A percentile compares a stretch with the other conserved stretches of the same genome.
Conservation (phyloP, 2,888 invertebrate genomes). For the Hyalella azteca region DNA sequence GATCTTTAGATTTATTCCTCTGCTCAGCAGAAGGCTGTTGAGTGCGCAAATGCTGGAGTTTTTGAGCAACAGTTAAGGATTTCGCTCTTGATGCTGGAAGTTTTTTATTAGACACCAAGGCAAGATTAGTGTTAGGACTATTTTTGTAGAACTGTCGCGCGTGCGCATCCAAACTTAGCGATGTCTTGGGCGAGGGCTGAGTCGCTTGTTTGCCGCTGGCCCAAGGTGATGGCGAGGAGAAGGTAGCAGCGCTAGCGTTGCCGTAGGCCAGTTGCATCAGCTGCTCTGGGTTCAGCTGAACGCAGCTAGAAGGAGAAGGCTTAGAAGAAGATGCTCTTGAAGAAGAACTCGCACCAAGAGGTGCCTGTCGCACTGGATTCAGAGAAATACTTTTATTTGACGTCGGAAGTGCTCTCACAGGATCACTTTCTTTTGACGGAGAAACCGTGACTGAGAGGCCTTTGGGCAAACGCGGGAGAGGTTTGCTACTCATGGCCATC, state of each 20-base stretch:
- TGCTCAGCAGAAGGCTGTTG: neutral
- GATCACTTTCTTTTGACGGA: conserved; percentile 1
- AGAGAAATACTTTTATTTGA: conserved; percentile 8
- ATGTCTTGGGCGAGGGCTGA: neutral
- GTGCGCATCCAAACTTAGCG: neutral
- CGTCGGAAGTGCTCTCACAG: neutral
- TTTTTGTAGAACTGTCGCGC: neutral
- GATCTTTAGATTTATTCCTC: neutral
- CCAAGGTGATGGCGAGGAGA: neutral
- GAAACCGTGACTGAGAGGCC: conserved; percentile 23
- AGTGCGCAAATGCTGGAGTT: neutral
- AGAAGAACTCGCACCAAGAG: neutral
- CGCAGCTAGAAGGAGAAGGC: neutral
- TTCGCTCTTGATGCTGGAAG: neutral
- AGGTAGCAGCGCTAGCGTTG: neutral
- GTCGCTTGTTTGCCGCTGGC: neutral
- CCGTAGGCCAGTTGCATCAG: conserved; percentile 47
- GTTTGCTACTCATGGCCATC: neutral
- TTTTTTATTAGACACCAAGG: neutral
- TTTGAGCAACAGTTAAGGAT: neutral
- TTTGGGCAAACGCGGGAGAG: conserved; percentile 16
- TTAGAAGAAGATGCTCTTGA: neutral
- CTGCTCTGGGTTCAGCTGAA: conserved; percentile 44
- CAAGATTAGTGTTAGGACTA: neutral
- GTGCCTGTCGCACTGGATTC: neutral